Percentiles rank a stretch among this genome's conserved stretches.
These are phyloP conservation scores for Polyploca ridens DNA, from an alignment of 2,888 invertebrate species.

Conservation along the genomic window DNA sequence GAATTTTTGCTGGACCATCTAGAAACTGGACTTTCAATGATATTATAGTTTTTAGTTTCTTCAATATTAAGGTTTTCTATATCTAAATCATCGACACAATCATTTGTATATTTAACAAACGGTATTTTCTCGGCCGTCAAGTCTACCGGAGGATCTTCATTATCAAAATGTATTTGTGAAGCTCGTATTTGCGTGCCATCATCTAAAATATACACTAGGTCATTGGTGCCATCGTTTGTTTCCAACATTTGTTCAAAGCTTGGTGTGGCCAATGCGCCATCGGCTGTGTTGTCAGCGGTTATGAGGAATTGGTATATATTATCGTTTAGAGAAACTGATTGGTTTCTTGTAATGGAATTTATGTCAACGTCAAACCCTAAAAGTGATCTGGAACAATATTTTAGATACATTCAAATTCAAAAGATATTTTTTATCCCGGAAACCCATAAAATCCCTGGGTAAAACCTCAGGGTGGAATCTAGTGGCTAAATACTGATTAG, in stretches of 20 bases:
- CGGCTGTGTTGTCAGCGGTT: constrained; percentile 53
- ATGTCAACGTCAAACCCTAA: constrained; percentile 75
- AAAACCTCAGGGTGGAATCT: too few relatives aligned
- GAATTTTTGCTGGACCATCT: constrained; percentile 51
- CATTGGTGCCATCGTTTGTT: constrained; percentile 42
- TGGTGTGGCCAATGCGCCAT: constrained; percentile 35
- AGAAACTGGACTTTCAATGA: constrained; percentile 66
- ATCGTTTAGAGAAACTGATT: constrained; percentile 65
- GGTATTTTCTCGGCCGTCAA: constrained; percentile 71
- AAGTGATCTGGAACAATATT: constrained; percentile 48
- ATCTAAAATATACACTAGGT: constrained; percentile 69
- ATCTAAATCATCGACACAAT: constrained; percentile 47
- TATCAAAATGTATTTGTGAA: constrained; percentile 79
- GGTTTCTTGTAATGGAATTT: constrained; percentile 70
- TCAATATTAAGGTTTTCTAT: constrained; percentile 34
- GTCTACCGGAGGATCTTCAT: constrained; percentile 71
- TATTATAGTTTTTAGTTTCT: constrained; percentile 60
- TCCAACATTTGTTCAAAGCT: constrained; percentile 51
- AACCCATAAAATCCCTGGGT: too few relatives aligned
- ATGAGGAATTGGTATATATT: constrained; percentile 74
- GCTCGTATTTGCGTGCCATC: constrained; percentile 78
- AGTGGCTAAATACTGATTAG: too few relatives aligned
- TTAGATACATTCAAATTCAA: not conserved
- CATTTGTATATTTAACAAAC: constrained; percentile 64
- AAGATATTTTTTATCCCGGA: too few relatives aligned